Percentiles rank a stretch among this genome's conserved stretches.
These are phyloP conservation scores for Drosophila navojoa DNA, from an alignment of 1,140 invertebrate genomes.

Conservation along the genomic window DNA sequence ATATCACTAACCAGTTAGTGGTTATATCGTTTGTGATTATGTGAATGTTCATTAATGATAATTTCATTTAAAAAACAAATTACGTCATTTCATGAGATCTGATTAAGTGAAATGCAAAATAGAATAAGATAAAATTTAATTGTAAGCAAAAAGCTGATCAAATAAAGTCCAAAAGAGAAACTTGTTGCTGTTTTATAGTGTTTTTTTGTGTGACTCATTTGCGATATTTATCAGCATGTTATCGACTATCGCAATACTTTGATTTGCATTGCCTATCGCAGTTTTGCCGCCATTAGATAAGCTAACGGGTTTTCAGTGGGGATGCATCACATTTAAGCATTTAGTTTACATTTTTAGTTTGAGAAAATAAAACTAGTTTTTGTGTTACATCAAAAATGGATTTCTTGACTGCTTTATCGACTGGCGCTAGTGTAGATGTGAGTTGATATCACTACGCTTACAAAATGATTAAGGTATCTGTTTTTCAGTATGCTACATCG, in stretches of 20 bases:
- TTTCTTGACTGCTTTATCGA: conserved; percentile 44
- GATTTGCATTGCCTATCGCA: not conserved
- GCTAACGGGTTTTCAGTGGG: conserved; percentile 8
- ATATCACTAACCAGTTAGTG: no score
- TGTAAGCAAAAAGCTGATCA: not conserved
- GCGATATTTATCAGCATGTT: not conserved
- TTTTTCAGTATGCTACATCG: conserved; percentile 19
- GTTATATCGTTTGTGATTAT: no score
- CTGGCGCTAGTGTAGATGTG: conserved; percentile 34
- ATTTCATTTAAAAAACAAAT: no score
- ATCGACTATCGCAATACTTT: not conserved
- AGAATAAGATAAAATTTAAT: no score
- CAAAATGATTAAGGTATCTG: not conserved
- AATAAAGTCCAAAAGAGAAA: not conserved
- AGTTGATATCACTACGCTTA: not conserved
- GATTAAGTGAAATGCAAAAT: no score
- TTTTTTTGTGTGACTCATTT: not conserved
- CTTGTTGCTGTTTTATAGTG: not conserved
- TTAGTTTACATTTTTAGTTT: not conserved
- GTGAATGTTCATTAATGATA: no score
- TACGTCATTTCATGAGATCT: no score
- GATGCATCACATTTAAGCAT: no score
- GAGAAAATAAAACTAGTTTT: no score
- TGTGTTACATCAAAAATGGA: conserved; percentile 36
- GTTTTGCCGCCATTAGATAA: not conserved